phyloP scores from a whole-genome alignment of 2,888 invertebrate genomes.

The Morpho deidamia region DNA sequence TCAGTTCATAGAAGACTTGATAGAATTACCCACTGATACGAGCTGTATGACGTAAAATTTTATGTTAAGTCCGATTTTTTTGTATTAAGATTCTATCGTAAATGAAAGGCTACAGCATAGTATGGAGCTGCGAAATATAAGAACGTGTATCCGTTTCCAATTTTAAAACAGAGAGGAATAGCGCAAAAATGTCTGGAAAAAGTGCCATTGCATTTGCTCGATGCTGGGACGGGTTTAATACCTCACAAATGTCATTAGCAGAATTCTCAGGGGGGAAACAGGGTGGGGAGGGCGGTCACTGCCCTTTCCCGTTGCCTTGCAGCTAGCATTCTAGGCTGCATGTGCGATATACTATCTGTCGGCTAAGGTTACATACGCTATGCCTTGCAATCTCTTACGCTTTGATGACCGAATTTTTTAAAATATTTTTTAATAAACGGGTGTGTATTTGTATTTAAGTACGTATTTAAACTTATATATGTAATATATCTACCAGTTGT shows the following conservation, averaged over 20 bases:
- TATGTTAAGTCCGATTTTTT: no score
- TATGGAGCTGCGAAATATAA: background rate
- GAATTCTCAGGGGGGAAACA: constrained; percentile 25
- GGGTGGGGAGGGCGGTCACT: constrained; percentile 26
- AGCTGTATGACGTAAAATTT: no score
- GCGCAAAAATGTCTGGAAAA: constrained; percentile 6
- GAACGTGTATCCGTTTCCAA: background rate
- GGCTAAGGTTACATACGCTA: constrained; percentile 9
- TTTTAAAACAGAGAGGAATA: background rate
- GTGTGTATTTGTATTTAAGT: no score
- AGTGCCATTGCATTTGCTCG: constrained; percentile 16
- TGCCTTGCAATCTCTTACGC: constrained; percentile 7
- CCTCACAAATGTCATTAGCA: constrained; percentile 51
- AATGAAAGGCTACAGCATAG: no score
- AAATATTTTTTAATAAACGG: no score
- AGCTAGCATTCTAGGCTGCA: constrained; percentile 19
- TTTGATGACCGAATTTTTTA: constrained; percentile 1
- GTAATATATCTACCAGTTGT: no score
- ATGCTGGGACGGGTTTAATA: constrained; percentile 32
- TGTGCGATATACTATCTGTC: constrained; percentile 15
- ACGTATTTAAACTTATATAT: no score
- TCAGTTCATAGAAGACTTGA: no score
- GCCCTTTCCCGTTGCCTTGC: constrained; percentile 31
- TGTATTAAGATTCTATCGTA: no score
- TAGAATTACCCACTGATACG: no score